Conservation (phyloP, 2,888 invertebrate genomes). For the Malacosoma neustria region DNA sequence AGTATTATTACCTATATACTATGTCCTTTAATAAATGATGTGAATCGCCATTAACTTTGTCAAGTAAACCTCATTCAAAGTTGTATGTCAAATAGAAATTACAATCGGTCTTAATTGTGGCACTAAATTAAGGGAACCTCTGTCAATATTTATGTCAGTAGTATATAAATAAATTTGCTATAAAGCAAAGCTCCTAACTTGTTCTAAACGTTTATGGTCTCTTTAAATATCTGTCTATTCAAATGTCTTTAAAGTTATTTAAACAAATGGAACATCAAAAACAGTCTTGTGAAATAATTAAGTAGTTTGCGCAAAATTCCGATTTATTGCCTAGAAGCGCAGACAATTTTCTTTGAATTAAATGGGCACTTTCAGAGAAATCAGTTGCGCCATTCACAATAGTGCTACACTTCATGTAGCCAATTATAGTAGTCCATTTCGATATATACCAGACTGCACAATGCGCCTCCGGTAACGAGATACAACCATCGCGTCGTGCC, state of each 20-base stretch:
- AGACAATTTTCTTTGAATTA: not conserved
- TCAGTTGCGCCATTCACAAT: not conserved
- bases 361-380: not conserved
- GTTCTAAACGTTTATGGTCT: no score
- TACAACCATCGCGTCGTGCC: constrained; percentile 27
- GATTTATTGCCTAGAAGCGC: not conserved
- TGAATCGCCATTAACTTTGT: no score
- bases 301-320: not conserved
- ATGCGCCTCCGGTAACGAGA: constrained; percentile 47
- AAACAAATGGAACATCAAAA: not conserved
- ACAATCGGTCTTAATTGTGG: no score
- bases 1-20: no score
- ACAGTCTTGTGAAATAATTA: not conserved
- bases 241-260: not conserved
- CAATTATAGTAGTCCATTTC: constrained; percentile 22
- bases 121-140: no score
- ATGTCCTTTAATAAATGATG: no score
- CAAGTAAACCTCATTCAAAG: no score
- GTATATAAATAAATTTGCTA: no score
- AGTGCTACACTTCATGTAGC: constrained; percentile 17
- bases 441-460: constrained; percentile 27
- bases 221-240: no score
- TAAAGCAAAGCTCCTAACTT: no score
- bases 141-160: no score
- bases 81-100: no score